Conservation (phyloP, 2,797 vertebrate species). For the Helostoma temminkii region DNA sequence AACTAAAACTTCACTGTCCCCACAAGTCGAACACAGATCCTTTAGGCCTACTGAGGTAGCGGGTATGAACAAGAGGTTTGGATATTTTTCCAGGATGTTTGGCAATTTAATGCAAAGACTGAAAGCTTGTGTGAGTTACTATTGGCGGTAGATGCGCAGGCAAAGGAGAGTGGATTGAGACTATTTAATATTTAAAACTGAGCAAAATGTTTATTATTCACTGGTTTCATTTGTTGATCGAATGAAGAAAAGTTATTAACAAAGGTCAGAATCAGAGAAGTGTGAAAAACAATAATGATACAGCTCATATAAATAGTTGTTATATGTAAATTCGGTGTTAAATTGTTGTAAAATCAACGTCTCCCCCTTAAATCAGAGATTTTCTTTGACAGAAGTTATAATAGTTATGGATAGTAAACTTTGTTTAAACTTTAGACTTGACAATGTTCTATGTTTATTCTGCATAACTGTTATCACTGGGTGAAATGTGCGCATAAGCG, state of each 20-base stretch:
- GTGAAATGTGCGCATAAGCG: constrained; percentile 27
- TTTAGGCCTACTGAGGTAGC: background rate
- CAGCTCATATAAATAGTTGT: background rate
- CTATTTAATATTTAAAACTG: constrained; percentile 21
- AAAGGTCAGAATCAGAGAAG: background rate
- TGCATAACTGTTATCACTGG: constrained; percentile 19
- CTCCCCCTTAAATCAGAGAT: background rate
- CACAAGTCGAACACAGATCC: constrained; percentile 1
- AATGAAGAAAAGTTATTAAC: constrained; percentile 8
- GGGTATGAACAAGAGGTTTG: constrained; percentile 9
- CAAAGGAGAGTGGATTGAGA: background rate
- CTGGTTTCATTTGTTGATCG: constrained; percentile 26
- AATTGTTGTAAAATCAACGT: background rate
- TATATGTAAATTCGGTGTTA: background rate
- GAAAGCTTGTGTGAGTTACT: constrained; percentile 21
- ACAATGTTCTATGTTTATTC: constrained; percentile 8
- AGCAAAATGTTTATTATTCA: constrained; percentile 11
- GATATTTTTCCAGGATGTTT: constrained; percentile 31
- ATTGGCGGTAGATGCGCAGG: background rate
- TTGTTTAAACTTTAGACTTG: constrained; percentile 1
- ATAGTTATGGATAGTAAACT: background rate
- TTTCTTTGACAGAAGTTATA: constrained; percentile 1
- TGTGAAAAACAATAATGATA: background rate
- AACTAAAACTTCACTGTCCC: constrained; percentile 4
- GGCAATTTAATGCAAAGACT: constrained; percentile 23